A percentile compares a stretch with the other conserved stretches of the same genome.
These are phyloP conservation scores for Capitella teleta DNA, from an alignment of 1,140 invertebrate genomes.

Conservation along the genomic window DNA sequence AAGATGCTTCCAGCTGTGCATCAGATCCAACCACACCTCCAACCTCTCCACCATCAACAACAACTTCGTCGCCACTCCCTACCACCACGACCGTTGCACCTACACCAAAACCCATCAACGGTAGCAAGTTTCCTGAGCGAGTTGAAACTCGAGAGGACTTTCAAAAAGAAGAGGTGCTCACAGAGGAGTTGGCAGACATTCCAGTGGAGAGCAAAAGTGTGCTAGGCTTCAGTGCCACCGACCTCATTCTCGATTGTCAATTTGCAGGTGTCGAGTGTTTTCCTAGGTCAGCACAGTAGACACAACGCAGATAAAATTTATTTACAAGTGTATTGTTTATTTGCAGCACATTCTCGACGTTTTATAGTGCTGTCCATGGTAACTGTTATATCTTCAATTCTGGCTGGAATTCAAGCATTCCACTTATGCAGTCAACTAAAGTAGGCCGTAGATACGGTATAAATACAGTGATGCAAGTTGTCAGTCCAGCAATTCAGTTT, in stretches of 20 bases:
- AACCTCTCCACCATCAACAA: too few species aligned
- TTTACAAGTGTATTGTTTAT: too few species aligned
- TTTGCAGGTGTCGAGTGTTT: conserved; percentile 4
- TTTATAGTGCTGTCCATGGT: conserved; percentile 4
- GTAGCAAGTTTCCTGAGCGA: neutral
- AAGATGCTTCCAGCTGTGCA: too few species aligned
- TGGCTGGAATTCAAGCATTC: conserved; percentile 10
- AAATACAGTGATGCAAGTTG: too few species aligned
- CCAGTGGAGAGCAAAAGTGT: neutral
- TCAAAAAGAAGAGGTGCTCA: neutral
- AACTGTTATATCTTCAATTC: conserved; percentile 12
- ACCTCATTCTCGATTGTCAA: conserved; percentile 10
- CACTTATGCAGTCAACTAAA: too few species aligned
- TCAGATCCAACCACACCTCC: too few species aligned
- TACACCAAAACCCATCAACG: neutral
- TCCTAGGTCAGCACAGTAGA: neutral
- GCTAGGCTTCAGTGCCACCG: conserved; percentile 2
- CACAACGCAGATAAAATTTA: too few species aligned
- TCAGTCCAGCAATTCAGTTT: too few species aligned
- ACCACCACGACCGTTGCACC: neutral
- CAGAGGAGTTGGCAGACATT: neutral
- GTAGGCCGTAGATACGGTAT: conserved; percentile 2
- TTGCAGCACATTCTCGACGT: conserved; percentile 5
- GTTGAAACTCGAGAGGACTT: neutral
- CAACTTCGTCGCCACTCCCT: too few species aligned